These are phyloP conservation scores for Pollenia angustigena DNA, from an alignment of 2,888 invertebrate genomes.

Conservation along the genomic window DNA sequence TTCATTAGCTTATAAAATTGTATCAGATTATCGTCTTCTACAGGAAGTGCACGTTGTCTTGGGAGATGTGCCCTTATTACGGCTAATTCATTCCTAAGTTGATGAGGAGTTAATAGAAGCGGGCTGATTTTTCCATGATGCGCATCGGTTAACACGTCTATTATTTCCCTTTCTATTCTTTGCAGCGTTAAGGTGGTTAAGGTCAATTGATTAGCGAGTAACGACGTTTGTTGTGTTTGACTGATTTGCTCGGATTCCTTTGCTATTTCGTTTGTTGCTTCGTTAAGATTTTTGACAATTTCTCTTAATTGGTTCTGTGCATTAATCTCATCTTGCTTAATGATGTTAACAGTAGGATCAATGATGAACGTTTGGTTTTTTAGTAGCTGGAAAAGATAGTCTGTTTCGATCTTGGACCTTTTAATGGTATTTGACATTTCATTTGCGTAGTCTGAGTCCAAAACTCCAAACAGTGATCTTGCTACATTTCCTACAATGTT, in stretches of 20 bases:
- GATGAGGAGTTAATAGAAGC: no score
- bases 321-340: background rate
- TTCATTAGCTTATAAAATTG: background rate
- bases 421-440: background rate
- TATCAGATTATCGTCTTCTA: background rate
- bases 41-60: background rate
- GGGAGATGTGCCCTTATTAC: slow-evolving; percentile 6
- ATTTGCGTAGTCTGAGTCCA: slow-evolving; percentile 4
- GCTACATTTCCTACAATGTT: slow-evolving; percentile 2
- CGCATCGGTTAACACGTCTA: background rate
- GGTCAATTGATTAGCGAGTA: background rate
- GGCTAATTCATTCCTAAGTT: no score
- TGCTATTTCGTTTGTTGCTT: no score
- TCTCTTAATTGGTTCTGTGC: background rate
- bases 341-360: background rate
- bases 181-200: background rate
- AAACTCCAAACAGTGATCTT: background rate
- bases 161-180: background rate
- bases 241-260: background rate
- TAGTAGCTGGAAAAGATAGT: slow-evolving; percentile 3
- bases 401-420: background rate
- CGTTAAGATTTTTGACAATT: no score
- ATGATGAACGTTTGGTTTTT: slow-evolving; percentile 4
- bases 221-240: background rate
- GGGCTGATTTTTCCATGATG: no score